Conservation (phyloP, 2,797 vertebrate genomes). For the Lagorchestes hirsutus region DNA sequence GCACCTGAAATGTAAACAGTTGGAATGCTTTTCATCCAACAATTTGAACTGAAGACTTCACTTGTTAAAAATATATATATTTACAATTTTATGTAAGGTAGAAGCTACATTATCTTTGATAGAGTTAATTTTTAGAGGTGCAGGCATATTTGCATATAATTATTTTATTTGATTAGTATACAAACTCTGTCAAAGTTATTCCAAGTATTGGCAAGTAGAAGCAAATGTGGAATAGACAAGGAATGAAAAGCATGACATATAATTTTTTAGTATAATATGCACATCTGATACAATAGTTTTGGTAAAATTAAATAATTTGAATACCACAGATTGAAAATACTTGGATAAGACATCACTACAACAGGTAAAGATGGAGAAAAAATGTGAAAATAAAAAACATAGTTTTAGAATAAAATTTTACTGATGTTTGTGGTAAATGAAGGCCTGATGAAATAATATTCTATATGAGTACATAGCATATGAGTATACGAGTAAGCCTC, state of each 20-base stretch:
- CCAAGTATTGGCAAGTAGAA: not conserved
- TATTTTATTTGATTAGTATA: not conserved
- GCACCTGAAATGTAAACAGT: not conserved
- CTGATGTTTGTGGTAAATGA: not conserved
- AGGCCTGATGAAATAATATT: not conserved
- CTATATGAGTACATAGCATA: not conserved
- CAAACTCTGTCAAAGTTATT: not conserved
- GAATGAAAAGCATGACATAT: not conserved
- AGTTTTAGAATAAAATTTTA: conserved; percentile 11
- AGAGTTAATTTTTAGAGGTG: not conserved
- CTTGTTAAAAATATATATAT: conserved; percentile 9
- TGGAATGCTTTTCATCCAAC: not conserved
- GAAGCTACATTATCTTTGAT: not conserved
- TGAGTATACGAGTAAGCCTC: not conserved
- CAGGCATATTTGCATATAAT: not conserved
- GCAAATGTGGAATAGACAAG: not conserved
- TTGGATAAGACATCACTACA: not conserved
- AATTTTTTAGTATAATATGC: too few relatives aligned
- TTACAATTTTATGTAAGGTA: not conserved
- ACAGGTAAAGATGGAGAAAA: conserved; percentile 16
- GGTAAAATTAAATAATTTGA: conserved; percentile 11
- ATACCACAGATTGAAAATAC: not conserved
- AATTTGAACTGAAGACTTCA: not conserved
- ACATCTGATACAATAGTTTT: not conserved
- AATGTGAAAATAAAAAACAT: not conserved